phyloP scores from a whole-genome alignment of 2,113 vertebrate genomes.

The Paramormyrops kingsleyae region DNA sequence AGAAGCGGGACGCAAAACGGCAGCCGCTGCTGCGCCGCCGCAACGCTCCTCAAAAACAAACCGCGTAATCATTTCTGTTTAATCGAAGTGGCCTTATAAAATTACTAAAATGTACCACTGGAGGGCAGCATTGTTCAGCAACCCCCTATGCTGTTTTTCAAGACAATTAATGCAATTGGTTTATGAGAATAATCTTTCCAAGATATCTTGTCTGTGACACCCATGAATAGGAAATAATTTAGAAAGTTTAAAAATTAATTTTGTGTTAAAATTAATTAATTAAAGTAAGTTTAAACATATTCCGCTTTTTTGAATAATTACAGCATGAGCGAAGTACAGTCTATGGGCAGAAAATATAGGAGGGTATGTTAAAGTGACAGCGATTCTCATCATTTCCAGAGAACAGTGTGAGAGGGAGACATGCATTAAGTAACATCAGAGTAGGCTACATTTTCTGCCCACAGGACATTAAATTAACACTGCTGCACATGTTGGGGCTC shows the following conservation, averaged over 20 bases:
- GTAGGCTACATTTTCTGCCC: not conserved
- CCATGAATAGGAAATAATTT: not conserved
- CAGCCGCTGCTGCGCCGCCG: not conserved
- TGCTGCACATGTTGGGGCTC: not conserved
- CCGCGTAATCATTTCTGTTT: not conserved
- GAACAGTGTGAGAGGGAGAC: not conserved
- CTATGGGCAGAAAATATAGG: not conserved
- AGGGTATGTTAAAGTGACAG: not conserved
- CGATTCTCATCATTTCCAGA: not conserved
- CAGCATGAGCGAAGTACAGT: not conserved
- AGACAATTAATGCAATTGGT: not conserved
- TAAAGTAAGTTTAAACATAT: not conserved
- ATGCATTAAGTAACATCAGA: not conserved
- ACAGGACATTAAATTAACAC: not conserved
- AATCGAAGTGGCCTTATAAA: not conserved
- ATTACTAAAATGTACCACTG: not conserved
- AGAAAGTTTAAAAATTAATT: not conserved
- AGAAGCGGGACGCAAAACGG: not conserved
- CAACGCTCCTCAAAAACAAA: not conserved
- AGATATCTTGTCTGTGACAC: not conserved
- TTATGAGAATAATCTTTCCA: not conserved
- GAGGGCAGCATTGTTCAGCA: constrained; percentile 3
- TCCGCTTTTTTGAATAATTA: not conserved
- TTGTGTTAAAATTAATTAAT: not conserved
- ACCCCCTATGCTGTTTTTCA: not conserved